Evolutionary conservation across 2,113 vertebrate genomes (phyloP).

Genomic region (Upupa epops): DNA sequence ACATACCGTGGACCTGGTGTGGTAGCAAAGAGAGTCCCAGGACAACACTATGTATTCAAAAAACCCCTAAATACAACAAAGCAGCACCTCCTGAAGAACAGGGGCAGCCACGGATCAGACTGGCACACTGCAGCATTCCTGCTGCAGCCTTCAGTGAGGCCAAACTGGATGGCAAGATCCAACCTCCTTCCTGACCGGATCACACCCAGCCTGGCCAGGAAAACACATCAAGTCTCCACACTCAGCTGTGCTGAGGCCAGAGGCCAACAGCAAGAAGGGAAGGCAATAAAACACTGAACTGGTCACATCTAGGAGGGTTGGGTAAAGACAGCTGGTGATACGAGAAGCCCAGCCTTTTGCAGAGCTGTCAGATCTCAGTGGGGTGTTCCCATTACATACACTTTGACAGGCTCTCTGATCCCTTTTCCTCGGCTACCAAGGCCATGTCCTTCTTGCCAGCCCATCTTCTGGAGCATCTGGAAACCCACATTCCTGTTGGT

Average conservation of each 20-base stretch:
- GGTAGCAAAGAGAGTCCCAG: not conserved
- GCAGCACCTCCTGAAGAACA: not conserved
- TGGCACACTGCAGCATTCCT: not conserved
- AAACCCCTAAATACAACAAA: not conserved
- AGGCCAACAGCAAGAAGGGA: not conserved
- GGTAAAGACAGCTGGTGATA: not conserved
- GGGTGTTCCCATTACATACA: constrained; percentile 66
- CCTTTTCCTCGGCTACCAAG: constrained; percentile 88
- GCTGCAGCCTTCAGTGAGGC: not conserved
- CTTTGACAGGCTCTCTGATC: constrained; percentile 88
- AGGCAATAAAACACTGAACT: not conserved
- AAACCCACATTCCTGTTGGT: constrained; percentile 94
- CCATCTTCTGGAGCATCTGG: constrained; percentile 98
- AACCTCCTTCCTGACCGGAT: not conserved
- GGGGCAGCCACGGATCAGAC: not conserved
- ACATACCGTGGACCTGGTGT: rapidly evolving
- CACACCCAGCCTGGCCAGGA: not conserved
- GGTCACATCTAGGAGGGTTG: not conserved
- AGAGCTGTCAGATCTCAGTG: not conserved
- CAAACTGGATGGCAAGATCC: not conserved
- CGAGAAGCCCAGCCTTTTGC: not conserved
- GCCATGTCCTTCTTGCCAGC: constrained; percentile 95
- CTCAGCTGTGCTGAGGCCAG: not conserved
- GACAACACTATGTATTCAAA: not conserved
- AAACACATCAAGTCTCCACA: not conserved